Base-by-base conservation (phyloP, 2,113 vertebrate genomes). In the Cottus gobio region DNA sequence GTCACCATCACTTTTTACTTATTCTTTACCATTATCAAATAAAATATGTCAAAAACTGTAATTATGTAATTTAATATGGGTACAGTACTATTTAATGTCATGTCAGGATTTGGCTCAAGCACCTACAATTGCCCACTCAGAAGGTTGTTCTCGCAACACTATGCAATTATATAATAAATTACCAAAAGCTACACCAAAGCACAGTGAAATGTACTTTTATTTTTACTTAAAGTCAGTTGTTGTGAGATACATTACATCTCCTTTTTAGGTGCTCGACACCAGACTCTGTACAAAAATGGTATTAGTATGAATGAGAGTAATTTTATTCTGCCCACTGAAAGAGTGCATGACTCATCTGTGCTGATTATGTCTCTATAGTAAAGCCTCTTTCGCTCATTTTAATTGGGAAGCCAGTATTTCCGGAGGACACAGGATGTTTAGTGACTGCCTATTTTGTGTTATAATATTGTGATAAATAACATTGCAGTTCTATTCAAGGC, bases 381-480 rank as follows among this genome's bases (percentile, higher is more conserved):
- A 46, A 62, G 71, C 62, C 42, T 77, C 36, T 73, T 42, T 65
- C 20, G 63, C 42, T 83, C 44, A 60, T 73, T 84, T 81, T n/a
- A 77, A 77, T 71, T 61, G 66, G 48, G 6, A 70, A 68, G 72
- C 46, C 70, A 75, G 54, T 37, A 52, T 86, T 82, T 78, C 73
- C 50, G 24, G 56, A 78, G 71, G 68, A 44, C 68, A 84, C 26
- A 57, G 63, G 58, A 75, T 86, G 72, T 82, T 89, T 85, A 54
- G 62, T 75, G 75, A 75, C 66, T 79, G 26, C 83, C 68, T 83
- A 26, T 77, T 86, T 73, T 70, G 54, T 62, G 20, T 67, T 77
- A 80, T 71, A 44, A 61, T 52, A 74, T 70, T 71, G 63, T 70
- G 76, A 86, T 73, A 72, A 86, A 75, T 72, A 86, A 84, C 22